A percentile compares a stretch with the other conserved stretches of the same genome.
Evolutionary conservation across 2,797 vertebrate genomes (phyloP).

Genomic region (Muscicapa comitata): DNA sequence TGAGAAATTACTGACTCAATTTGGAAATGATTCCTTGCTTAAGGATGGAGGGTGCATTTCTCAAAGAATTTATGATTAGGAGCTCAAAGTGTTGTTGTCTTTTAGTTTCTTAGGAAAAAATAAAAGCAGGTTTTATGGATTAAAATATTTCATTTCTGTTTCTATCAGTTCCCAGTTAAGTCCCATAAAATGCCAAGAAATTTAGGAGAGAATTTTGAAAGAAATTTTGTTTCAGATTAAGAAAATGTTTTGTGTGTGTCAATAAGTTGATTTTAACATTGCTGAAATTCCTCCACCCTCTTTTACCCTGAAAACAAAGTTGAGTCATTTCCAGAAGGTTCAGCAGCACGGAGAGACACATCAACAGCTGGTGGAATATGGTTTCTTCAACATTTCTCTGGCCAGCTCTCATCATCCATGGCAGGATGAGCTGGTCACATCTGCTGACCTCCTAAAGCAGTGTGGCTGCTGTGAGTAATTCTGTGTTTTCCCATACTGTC

Average conservation of each 20-base stretch:
- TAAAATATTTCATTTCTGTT: neutral
- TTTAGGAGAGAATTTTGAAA: neutral
- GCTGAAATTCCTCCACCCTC: neutral
- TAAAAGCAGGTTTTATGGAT: neutral
- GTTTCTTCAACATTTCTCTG: neutral
- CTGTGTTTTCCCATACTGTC: neutral
- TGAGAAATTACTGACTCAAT: neutral
- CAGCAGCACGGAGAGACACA: neutral
- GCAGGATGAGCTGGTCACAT: conserved; percentile 39
- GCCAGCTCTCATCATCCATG: neutral
- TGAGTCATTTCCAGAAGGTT: neutral
- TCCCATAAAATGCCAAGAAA: neutral
- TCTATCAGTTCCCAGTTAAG: neutral
- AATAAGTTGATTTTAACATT: neutral
- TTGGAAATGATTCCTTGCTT: neutral
- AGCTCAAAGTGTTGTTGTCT: neutral
- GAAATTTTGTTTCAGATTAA: neutral
- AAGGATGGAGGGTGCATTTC: neutral
- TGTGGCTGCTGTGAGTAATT: conserved; percentile 5
- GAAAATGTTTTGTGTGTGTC: neutral
- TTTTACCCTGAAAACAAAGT: neutral
- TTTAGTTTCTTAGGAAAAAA: neutral
- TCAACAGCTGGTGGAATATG: neutral
- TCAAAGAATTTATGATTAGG: neutral
- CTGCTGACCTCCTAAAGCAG: conserved; percentile 20